These are phyloP conservation scores for Sarcophaga subvicina DNA, from an alignment of 2,888 invertebrate species.

Conservation along the genomic window DNA sequence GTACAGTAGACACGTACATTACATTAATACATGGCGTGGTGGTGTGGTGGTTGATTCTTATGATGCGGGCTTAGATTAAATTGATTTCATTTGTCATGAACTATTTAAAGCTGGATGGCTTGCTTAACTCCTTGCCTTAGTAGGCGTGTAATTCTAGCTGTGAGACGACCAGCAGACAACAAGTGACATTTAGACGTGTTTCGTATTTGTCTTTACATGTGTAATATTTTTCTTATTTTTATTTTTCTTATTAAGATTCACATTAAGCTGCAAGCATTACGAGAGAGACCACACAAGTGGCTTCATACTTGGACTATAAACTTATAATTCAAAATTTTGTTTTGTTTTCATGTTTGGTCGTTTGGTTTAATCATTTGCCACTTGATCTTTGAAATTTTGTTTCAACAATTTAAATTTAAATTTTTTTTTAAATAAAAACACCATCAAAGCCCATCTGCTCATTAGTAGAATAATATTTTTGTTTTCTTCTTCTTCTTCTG, in stretches of 20 bases:
- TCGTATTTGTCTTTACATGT: neutral
- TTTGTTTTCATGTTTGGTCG: neutral
- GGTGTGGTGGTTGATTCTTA: constrained; percentile 20
- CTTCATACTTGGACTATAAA: neutral
- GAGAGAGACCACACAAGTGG: neutral
- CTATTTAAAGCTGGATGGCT: too few relatives aligned
- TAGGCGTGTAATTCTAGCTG: neutral
- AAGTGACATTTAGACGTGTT: neutral
- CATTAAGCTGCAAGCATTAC: neutral
- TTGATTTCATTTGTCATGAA: neutral
- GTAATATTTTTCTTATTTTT: neutral
- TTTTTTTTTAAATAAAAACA: constrained; percentile 15
- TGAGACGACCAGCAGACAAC: neutral
- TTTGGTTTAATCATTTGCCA: constrained; percentile 16
- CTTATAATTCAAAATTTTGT: neutral
- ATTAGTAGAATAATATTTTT: constrained; percentile 58
- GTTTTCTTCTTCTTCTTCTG: constrained; percentile 35
- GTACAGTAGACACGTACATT: neutral
- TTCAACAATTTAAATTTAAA: too few relatives aligned
- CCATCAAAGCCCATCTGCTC: constrained; percentile 43
- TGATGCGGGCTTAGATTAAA: constrained; percentile 8
- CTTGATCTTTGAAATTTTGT: neutral
- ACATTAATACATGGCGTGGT: neutral
- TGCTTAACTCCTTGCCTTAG: neutral
- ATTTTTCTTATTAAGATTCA: too few relatives aligned